These are phyloP conservation scores for Drosophila formosana DNA, from an alignment of 2,888 invertebrate species.

Conservation along the genomic window DNA sequence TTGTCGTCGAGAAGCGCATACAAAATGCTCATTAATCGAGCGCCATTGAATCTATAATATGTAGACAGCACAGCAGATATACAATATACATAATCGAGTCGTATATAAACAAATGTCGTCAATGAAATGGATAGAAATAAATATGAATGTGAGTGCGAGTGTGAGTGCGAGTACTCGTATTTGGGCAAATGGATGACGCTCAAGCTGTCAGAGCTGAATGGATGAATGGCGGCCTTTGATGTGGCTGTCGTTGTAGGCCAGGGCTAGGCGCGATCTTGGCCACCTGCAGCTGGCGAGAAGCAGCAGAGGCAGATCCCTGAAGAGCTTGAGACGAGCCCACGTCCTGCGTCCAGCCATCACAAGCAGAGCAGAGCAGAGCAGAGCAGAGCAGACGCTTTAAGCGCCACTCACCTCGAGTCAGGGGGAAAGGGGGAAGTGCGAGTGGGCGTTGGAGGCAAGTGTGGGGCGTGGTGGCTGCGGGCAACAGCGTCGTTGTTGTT, in stretches of 20 bases:
- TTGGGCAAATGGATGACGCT: slow-evolving; percentile 36
- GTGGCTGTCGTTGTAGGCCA: slow-evolving; percentile 22
- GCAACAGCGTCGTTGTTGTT: slow-evolving; percentile 17
- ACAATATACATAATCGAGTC: slow-evolving; percentile 19
- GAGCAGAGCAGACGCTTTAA: slow-evolving; percentile 59
- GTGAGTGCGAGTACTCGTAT: background rate
- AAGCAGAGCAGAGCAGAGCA: slow-evolving; percentile 17
- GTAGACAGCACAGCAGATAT: slow-evolving; percentile 15
- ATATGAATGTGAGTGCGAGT: slow-evolving; percentile 7
- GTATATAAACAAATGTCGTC: slow-evolving; percentile 51
- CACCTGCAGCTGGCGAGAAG: slow-evolving; percentile 62
- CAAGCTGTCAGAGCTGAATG: slow-evolving; percentile 35
- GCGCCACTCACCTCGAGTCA: slow-evolving; percentile 54
- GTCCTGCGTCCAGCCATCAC: slow-evolving; percentile 30
- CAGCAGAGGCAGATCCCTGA: background rate
- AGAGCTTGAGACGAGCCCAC: slow-evolving; percentile 50
- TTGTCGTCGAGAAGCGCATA: slow-evolving; percentile 66
- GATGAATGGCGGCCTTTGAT: slow-evolving; percentile 43
- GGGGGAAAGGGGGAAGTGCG: background rate
- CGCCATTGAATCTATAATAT: slow-evolving; percentile 33
- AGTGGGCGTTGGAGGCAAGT: background rate
- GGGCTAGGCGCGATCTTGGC: slow-evolving; percentile 56
- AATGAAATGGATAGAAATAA: slow-evolving; percentile 53
- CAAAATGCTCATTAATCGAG: slow-evolving; percentile 75
- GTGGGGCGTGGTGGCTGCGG: slow-evolving; percentile 1